Conservation (phyloP, 1,140 invertebrate species). For the Dendrolimus kikuchii region DNA sequence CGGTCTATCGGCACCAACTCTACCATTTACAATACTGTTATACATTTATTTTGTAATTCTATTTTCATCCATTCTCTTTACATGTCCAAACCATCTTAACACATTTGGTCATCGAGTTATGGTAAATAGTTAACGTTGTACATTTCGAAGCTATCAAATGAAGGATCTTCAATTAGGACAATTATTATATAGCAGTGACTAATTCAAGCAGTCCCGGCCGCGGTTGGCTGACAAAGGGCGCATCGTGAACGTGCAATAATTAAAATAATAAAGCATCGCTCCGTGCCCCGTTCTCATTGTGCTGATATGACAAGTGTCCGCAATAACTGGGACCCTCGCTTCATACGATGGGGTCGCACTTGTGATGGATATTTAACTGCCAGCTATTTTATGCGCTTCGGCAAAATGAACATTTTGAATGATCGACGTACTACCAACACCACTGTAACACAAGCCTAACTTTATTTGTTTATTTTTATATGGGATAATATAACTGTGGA, state of each 20-base stretch:
- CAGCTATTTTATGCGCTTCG: conserved; percentile 12
- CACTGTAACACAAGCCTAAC: too few relatives aligned
- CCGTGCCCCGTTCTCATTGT: conserved; percentile 36
- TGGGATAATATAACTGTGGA: too few relatives aligned
- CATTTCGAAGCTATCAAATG: conserved; percentile 8
- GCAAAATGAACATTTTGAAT: too few relatives aligned
- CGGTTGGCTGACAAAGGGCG: conserved; percentile 47
- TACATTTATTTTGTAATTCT: too few relatives aligned
- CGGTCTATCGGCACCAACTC: too few relatives aligned
- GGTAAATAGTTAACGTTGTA: too few relatives aligned
- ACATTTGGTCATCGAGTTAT: too few relatives aligned
- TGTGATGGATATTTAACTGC: conserved; percentile 12
- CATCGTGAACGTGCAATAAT: conserved; percentile 58
- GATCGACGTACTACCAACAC: too few relatives aligned
- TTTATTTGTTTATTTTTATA: too few relatives aligned
- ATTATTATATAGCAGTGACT: conserved; percentile 35
- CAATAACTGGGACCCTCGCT: conserved; percentile 53
- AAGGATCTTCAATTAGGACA: conserved; percentile 45
- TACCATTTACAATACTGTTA: too few relatives aligned
- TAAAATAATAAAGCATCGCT: conserved; percentile 68
- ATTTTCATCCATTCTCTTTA: too few relatives aligned
- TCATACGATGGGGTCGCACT: conserved; percentile 19
- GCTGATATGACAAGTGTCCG: conserved; percentile 64
- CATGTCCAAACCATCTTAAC: too few relatives aligned
- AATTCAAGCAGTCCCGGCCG: conserved; percentile 36